Evolutionary conservation across 2,113 vertebrate genomes (phyloP).

Genomic region (Prietella phreatophila): DNA sequence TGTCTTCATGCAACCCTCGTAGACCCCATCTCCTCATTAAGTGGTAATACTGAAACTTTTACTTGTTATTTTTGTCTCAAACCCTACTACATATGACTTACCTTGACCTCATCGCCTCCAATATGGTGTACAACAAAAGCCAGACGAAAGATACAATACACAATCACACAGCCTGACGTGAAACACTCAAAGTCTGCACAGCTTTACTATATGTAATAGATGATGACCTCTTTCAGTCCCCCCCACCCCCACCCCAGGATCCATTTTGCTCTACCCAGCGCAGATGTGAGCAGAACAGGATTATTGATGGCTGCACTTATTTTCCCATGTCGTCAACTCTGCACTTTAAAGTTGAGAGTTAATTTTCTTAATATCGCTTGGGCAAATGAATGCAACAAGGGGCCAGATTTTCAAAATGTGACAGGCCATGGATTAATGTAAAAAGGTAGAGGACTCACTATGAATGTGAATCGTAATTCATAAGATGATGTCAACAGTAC

Average conservation of each 20-base stretch:
- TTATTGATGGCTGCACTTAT: neutral
- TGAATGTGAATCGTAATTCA: neutral
- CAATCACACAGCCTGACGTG: neutral
- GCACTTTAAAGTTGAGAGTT: conserved; percentile 7
- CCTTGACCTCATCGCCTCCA: conserved; percentile 52
- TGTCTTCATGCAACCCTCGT: neutral
- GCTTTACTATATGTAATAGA: conserved; percentile 16
- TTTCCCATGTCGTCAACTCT: neutral
- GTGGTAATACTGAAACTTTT: neutral
- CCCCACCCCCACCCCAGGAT: too few species aligned
- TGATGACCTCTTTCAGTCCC: conserved; percentile 28
- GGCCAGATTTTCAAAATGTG: neutral
- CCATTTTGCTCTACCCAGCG: neutral
- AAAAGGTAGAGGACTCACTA: neutral
- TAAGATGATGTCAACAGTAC: neutral
- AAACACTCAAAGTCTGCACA: conserved; percentile 29
- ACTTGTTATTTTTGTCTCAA: conserved; percentile 40
- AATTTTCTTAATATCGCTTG: neutral
- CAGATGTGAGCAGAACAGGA: conserved; percentile 6
- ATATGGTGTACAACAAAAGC: conserved; percentile 1
- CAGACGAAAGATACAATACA: conserved; percentile 23
- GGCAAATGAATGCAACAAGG: neutral
- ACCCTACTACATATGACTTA: conserved; percentile 40
- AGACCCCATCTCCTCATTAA: neutral
- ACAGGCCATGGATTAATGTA: neutral